Percentiles rank a stretch among this genome's conserved stretches.
Evolutionary conservation across 2,888 invertebrate genomes (phyloP).

Genomic region (Byasa hedistus): DNA sequence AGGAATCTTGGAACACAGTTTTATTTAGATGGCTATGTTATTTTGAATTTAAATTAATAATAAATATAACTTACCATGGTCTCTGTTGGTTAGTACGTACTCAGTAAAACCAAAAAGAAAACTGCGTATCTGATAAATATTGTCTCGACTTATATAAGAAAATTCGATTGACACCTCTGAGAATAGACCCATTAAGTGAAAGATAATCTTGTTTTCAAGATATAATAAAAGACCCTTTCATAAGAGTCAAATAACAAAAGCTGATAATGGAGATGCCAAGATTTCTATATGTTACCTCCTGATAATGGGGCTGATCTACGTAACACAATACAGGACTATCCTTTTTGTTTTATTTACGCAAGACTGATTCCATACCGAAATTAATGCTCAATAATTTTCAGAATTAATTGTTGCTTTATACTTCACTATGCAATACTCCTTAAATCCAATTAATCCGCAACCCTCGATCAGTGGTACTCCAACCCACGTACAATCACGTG

Average conservation of each 20-base stretch:
- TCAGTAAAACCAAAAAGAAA: constrained; percentile 23
- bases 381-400: too few species aligned
- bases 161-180: constrained; percentile 55
- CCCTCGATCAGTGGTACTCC: too few species aligned
- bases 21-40: neutral
- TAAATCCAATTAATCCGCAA: too few species aligned
- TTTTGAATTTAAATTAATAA: neutral
- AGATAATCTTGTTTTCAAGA: constrained; percentile 24
- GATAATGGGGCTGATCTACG: neutral
- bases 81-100: neutral
- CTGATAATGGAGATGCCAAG: constrained; percentile 11
- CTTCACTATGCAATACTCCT: too few species aligned
- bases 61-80: constrained; percentile 19
- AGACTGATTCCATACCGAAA: neutral
- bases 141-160: constrained; percentile 56
- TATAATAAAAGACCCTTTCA: constrained; percentile 14
- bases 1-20: neutral
- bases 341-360: neutral
- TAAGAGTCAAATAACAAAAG: constrained; percentile 1
- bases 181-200: constrained; percentile 63
- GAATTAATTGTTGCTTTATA: too few species aligned
- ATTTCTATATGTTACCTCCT: neutral
- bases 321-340: neutral
- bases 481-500: too few species aligned
- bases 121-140: constrained; percentile 31